phyloP scores from a whole-genome alignment of 1,140 invertebrate species.

The Battus philenor region DNA sequence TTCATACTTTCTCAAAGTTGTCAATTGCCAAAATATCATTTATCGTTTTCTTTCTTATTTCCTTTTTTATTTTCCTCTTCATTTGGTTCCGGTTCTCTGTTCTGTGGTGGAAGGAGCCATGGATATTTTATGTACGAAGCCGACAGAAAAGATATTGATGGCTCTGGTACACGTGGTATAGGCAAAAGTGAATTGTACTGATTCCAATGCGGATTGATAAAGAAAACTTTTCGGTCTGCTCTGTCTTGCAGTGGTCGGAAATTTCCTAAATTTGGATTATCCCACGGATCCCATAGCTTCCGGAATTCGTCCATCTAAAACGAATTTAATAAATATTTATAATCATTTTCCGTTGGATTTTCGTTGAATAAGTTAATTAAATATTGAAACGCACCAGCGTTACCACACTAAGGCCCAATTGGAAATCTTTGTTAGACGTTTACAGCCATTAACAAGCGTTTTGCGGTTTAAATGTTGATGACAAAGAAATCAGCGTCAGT shows the following conservation, averaged over 20 bases:
- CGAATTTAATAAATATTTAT: too few relatives aligned
- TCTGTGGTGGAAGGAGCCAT: slow-evolving; percentile 58
- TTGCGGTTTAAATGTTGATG: too few relatives aligned
- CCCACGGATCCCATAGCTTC: slow-evolving; percentile 55
- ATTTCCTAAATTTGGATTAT: slow-evolving; percentile 56
- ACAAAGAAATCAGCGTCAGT: too few relatives aligned
- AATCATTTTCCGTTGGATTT: too few relatives aligned
- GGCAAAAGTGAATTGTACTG: slow-evolving; percentile 67
- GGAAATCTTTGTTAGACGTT: too few relatives aligned
- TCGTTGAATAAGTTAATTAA: too few relatives aligned
- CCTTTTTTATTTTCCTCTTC: slow-evolving; percentile 17
- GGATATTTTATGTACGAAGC: slow-evolving; percentile 37
- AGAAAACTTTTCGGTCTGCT: slow-evolving; percentile 52
- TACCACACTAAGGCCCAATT: too few relatives aligned
- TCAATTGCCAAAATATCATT: background rate
- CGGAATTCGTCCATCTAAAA: slow-evolving; percentile 75
- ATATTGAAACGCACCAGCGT: too few relatives aligned
- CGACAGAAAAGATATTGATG: slow-evolving; percentile 52
- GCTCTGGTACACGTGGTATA: slow-evolving; percentile 54
- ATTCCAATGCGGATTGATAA: slow-evolving; percentile 66
- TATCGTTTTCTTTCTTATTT: background rate
- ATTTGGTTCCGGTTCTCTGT: slow-evolving; percentile 40
- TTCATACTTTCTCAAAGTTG: background rate
- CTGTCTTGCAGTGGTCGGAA: slow-evolving; percentile 47
- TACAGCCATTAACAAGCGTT: too few relatives aligned